Evolutionary conservation across 64 coral and sea anemone genomes (phyloP), one percentile per base, ranked within the genome.

Genomic region (Stichodactyla helianthus): DNA sequence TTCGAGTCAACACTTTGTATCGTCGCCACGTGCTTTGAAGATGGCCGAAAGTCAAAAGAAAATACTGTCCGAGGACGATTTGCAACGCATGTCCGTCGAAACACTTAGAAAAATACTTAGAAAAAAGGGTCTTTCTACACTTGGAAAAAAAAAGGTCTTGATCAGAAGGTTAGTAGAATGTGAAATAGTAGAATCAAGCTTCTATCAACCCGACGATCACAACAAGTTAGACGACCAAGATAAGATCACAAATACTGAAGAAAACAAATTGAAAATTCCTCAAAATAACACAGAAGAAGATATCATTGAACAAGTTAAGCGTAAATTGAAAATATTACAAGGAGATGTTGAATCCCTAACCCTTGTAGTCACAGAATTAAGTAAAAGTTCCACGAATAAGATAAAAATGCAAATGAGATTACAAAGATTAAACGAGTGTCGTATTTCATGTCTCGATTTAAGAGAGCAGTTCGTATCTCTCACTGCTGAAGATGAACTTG

Each of bases 301-400:
- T 58, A 11, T 58, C 55, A 74, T 0, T 27, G 68, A 74, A 31
- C 26, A 74, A 23, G 22, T 74, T 81, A 81, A 20, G 35, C 52
- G 50, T n/a, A 89, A 83, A 71, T 53, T 82, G n/a, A 89, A 74
- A 56, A 65, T 57, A 53, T 87, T 87, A 68, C 64, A 87, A 87
- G 74, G 68, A 35, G 44, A 87, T 89, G 82, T 89, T 50, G 79
- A 89, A 20, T 28, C 44, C 44, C n/a, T 89, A 65, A 71, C 55
- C 64, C 50, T 61, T 51, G 79, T 14, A 17, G 67, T 83, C 54
- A 82, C 13, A 15, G 60, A 71, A 53, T 17, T 89, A 52, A 89
- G 80, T 8, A 16, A 89, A 89, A 83, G 2, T 56, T 62, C 59
- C 7, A 74, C 4, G 50, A 82, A 89, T 22, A 83, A 83, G 17